phyloP scores from a whole-genome alignment of 2,888 invertebrate genomes.

The Melolontha melolontha region DNA sequence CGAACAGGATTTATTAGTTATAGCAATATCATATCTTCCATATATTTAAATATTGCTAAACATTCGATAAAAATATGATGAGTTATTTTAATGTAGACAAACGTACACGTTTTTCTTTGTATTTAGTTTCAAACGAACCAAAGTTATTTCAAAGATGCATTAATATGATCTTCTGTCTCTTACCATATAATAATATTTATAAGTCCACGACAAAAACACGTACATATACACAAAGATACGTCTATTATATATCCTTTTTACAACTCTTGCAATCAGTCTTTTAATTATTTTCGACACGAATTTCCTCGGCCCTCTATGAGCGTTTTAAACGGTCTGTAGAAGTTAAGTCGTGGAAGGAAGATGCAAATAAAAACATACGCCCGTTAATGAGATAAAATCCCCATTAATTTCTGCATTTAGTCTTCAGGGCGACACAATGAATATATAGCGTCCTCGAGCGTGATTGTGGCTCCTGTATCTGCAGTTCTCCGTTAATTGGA shows the following conservation, averaged over 20 bases:
- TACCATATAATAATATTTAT: too few relatives aligned
- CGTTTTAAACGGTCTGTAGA: constrained; percentile 34
- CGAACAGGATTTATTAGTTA: too few relatives aligned
- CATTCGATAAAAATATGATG: too few relatives aligned
- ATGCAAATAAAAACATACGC: constrained; percentile 40
- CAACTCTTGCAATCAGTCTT: constrained; percentile 30
- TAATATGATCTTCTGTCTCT: too few relatives aligned
- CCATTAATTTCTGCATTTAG: constrained; percentile 61
- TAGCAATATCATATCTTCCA: too few relatives aligned
- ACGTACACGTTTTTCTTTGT: too few relatives aligned
- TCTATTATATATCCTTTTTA: constrained; percentile 11
- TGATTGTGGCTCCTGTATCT: constrained; percentile 58
- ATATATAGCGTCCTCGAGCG: constrained; percentile 58
- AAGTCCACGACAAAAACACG: too few relatives aligned
- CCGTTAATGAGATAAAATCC: constrained; percentile 61
- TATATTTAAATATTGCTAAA: too few relatives aligned
- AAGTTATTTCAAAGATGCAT: too few relatives aligned
- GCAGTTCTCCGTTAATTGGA: constrained; percentile 59
- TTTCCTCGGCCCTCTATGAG: constrained; percentile 15
- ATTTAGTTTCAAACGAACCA: too few relatives aligned
- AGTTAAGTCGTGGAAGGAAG: constrained; percentile 29
- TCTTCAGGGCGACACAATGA: constrained; percentile 58
- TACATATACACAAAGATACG: not conserved
- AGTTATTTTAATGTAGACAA: too few relatives aligned
- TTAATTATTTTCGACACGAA: constrained; percentile 37